These are phyloP conservation scores for Octodon degus DNA, from an alignment of 2,113 vertebrate genomes.

Conservation along the genomic window DNA sequence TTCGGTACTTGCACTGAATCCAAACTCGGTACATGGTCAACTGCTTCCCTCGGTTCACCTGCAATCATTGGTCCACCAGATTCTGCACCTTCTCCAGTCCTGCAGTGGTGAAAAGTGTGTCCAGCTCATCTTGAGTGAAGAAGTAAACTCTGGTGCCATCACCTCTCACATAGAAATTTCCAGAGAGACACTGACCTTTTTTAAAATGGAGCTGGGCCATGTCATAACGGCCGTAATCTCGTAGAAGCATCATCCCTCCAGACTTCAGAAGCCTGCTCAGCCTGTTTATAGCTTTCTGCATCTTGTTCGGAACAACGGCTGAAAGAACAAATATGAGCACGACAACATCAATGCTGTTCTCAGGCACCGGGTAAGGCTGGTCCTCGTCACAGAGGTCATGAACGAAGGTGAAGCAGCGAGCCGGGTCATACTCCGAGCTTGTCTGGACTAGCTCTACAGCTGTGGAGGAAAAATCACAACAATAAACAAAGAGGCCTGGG, in stretches of 20 bases:
- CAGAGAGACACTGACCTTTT: constrained; percentile 97
- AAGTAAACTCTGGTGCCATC: constrained; percentile 99
- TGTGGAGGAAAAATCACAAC: constrained; percentile 96
- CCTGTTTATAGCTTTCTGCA: constrained; percentile 89
- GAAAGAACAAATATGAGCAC: constrained; percentile 98
- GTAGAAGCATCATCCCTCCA: constrained; percentile 93
- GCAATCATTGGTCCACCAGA: constrained; percentile 93
- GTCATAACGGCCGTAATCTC: constrained; percentile 97
- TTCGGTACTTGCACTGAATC: constrained; percentile 98
- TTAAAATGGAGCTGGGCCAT: constrained; percentile 98
- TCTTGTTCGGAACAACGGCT: constrained; percentile 95
- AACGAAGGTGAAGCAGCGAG: constrained; percentile 95
- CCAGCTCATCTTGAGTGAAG: constrained; percentile 97
- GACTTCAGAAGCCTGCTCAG: constrained; percentile 93
- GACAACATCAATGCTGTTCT: constrained; percentile 91
- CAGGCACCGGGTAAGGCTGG: constrained; percentile 90
- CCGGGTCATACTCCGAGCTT: constrained; percentile 91
- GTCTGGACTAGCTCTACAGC: constrained; percentile 96
- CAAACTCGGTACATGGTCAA: constrained; percentile 98
- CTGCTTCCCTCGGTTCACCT: constrained; percentile 98
- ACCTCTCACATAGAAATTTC: constrained; percentile 98
- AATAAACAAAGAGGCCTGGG: constrained; percentile 95
- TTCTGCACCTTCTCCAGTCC: constrained; percentile 96
- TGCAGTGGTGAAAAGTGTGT: constrained; percentile 90
- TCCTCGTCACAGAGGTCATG: constrained; percentile 92